phyloP scores from a whole-genome alignment of 2,888 invertebrate species.

The Taenaris catops region DNA sequence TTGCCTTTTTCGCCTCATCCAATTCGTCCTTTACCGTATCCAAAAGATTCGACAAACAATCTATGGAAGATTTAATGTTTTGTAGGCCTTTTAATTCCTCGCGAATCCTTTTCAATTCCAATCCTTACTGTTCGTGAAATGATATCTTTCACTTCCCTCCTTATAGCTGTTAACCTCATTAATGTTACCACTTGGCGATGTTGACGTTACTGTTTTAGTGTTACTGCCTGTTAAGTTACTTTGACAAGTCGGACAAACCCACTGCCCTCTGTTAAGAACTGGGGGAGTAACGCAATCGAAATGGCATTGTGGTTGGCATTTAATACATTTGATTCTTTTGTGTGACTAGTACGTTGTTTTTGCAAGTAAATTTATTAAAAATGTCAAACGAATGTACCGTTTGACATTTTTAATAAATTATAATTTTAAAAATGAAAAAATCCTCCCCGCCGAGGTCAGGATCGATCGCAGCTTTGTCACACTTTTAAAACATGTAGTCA shows the following conservation, averaged over 20 bases:
- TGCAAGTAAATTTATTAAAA: too few species aligned
- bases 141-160: constrained; percentile 1
- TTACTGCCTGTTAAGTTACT: neutral
- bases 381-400: too few species aligned
- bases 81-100: constrained; percentile 4
- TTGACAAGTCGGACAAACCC: constrained; percentile 3
- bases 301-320: constrained; percentile 2
- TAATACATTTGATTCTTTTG: neutral
- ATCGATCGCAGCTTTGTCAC: too few species aligned
- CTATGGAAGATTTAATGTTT: constrained; percentile 1
- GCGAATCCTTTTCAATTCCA: constrained; percentile 5
- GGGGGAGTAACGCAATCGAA: neutral
- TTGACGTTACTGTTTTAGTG: neutral
- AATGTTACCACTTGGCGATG: too few species aligned
- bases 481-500: too few species aligned
- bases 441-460: too few species aligned
- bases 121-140: constrained; percentile 4
- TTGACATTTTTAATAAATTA: too few species aligned
- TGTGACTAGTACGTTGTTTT: neutral
- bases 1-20: constrained; percentile 2
- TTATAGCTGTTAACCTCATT: neutral
- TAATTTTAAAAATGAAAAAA: too few species aligned
- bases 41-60: constrained; percentile 1
- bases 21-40: constrained; percentile 2
- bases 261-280: constrained; percentile 1